phyloP scores from a whole-genome alignment of 2,888 invertebrate species.

The Dusona sp. region DNA sequence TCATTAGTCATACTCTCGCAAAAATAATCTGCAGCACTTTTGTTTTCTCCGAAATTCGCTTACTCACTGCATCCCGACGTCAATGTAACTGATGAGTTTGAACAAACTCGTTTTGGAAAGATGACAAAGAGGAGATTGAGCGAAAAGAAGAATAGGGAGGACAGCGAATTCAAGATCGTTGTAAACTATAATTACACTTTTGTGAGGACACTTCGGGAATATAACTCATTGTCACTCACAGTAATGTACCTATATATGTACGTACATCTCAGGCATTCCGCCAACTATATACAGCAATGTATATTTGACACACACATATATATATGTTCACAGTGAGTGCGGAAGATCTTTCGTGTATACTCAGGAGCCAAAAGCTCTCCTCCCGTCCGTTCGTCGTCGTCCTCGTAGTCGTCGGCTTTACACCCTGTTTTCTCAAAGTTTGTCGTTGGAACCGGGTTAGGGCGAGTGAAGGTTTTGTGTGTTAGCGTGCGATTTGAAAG shows the following conservation, averaged over 20 bases:
- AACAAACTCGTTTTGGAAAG: not conserved
- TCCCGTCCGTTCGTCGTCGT: constrained; percentile 36
- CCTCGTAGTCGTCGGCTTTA: constrained; percentile 52
- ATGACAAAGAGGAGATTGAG: not conserved
- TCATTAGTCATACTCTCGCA: too few relatives aligned
- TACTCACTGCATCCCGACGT: not conserved
- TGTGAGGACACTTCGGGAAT: constrained; percentile 28
- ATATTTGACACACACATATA: not conserved
- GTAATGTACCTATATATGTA: constrained; percentile 12
- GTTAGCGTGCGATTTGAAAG: constrained; percentile 67
- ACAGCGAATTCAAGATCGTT: constrained; percentile 29
- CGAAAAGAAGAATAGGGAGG: not conserved
- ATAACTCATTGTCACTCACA: constrained; percentile 37
- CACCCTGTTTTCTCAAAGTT: constrained; percentile 68
- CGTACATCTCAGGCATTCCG: constrained; percentile 35
- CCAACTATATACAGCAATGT: constrained; percentile 1
- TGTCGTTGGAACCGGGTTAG: constrained; percentile 52
- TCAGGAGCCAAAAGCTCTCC: constrained; percentile 51
- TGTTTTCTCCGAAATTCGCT: not conserved
- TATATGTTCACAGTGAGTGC: constrained; percentile 25
- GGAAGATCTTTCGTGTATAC: constrained; percentile 59
- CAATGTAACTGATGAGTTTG: not conserved
- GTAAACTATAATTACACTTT: constrained; percentile 49
- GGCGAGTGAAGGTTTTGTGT: constrained; percentile 43
- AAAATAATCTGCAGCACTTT: not conserved